These are phyloP conservation scores for Cephus runcator DNA, from an alignment of 2,888 invertebrate genomes.

Conservation along the genomic window DNA sequence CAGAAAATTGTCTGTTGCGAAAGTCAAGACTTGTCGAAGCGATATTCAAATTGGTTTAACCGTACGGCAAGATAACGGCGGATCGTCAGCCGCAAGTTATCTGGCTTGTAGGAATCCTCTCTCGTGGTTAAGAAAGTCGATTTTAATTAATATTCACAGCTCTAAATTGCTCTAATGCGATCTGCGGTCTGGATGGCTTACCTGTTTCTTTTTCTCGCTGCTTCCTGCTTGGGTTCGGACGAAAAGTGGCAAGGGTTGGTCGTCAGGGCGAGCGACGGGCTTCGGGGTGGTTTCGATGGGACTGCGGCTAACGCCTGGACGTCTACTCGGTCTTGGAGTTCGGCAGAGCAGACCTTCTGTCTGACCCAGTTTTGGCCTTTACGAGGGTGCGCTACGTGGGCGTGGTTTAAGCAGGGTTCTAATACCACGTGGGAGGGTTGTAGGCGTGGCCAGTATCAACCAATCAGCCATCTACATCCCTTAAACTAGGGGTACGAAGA, in stretches of 20 bases:
- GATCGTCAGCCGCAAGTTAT: neutral
- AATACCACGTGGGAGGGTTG: conserved; percentile 26
- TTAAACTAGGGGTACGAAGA: neutral
- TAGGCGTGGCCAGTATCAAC: conserved; percentile 41
- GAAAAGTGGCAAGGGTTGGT: conserved; percentile 40
- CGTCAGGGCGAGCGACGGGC: conserved; percentile 50
- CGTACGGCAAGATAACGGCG: neutral
- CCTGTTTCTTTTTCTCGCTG: conserved; percentile 12
- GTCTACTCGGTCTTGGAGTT: conserved; percentile 27
- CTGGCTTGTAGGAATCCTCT: conserved; percentile 40
- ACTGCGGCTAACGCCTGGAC: conserved; percentile 48
- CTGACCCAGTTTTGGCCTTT: conserved; percentile 55
- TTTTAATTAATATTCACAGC: conserved; percentile 56
- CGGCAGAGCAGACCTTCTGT: conserved; percentile 23
- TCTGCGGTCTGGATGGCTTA: conserved; percentile 45
- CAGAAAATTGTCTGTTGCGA: too few relatives aligned
- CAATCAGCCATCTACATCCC: neutral
- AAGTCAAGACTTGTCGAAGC: too few relatives aligned
- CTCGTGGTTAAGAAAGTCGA: conserved; percentile 60
- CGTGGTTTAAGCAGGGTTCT: conserved; percentile 11
- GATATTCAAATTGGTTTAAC: too few relatives aligned
- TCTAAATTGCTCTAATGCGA: conserved; percentile 55
- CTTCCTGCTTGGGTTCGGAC: conserved; percentile 6
- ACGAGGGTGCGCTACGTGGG: conserved; percentile 37
- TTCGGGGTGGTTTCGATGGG: conserved; percentile 62